Percentiles rank a stretch among this genome's conserved stretches.
Evolutionary conservation across 1,140 invertebrate species (phyloP).

Genomic region (Chironomus striatipennis): DNA sequence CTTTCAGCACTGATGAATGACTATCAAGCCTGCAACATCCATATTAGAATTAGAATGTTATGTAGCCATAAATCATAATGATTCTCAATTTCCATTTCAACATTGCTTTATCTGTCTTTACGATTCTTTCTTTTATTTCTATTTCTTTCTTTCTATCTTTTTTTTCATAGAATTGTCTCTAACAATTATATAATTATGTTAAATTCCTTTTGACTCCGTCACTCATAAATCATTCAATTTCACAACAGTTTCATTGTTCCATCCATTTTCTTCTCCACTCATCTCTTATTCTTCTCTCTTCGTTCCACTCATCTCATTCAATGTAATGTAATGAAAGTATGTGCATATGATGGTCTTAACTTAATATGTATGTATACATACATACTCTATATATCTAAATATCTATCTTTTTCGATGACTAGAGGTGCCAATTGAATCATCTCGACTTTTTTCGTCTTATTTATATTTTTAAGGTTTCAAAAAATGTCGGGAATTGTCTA

Average conservation of each 20-base stretch:
- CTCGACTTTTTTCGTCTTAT: no score
- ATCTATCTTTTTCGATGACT: no score
- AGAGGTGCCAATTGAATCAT: no score
- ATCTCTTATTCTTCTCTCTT: not conserved
- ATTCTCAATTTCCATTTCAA: slow-evolving; percentile 14
- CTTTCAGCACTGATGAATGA: not conserved
- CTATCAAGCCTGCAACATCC: not conserved
- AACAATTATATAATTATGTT: slow-evolving; percentile 10
- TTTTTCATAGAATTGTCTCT: slow-evolving; percentile 11
- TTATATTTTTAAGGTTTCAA: no score
- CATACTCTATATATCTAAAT: not conserved
- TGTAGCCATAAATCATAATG: slow-evolving; percentile 8
- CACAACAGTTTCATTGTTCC: slow-evolving; percentile 12
- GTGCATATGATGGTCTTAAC: not conserved
- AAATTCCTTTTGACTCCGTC: slow-evolving; percentile 6
- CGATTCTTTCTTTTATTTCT: no score
- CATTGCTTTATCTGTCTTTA: not conserved
- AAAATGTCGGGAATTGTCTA: no score
- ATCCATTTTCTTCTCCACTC: not conserved
- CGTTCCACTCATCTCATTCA: not conserved
- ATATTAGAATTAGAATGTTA: slow-evolving; percentile 9
- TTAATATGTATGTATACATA: not conserved
- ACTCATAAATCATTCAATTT: slow-evolving; percentile 14
- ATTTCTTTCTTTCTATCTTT: not conserved
- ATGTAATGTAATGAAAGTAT: slow-evolving; percentile 9